A percentile compares a stretch with the other conserved stretches of the same genome.
Evolutionary conservation across 1,140 invertebrate species (phyloP).

Genomic region (Zaprionus kolodkinae): DNA sequence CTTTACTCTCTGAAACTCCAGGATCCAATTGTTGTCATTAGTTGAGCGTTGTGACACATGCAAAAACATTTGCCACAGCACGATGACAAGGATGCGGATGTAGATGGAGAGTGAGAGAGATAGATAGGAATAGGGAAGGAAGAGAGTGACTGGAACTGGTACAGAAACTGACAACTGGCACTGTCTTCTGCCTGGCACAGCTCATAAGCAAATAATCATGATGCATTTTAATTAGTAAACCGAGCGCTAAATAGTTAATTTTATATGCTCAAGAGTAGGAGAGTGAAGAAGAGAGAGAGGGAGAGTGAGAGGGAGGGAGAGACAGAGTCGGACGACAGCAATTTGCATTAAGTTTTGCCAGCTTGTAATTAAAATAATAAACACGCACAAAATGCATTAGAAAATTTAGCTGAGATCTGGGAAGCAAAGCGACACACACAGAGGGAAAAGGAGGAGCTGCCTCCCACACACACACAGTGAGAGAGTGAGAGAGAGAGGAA

Average conservation of each 20-base stretch:
- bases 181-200: slow-evolving; percentile 5
- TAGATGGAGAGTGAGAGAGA: background rate
- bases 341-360: slow-evolving; percentile 68
- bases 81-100: background rate
- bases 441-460: no score
- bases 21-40: slow-evolving; percentile 61
- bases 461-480: background rate
- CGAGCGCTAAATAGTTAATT: slow-evolving; percentile 76
- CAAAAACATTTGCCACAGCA: slow-evolving; percentile 2
- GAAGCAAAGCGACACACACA: slow-evolving; percentile 17
- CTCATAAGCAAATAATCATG: slow-evolving; percentile 75
- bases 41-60: slow-evolving; percentile 38
- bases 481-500: no score
- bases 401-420: slow-evolving; percentile 55
- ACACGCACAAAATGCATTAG: slow-evolving; percentile 81
- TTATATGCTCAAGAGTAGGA: slow-evolving; percentile 16
- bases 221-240: slow-evolving; percentile 74
- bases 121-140: background rate
- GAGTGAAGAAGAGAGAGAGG: background rate
- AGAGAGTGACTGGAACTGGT: background rate
- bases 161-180: background rate
- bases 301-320: background rate
- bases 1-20: slow-evolving; percentile 46
- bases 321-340: slow-evolving; percentile 44
- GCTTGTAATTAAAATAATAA: slow-evolving; percentile 81